phyloP scores from a whole-genome alignment of 2,797 vertebrate genomes.

The Pseudochirops corinnae region DNA sequence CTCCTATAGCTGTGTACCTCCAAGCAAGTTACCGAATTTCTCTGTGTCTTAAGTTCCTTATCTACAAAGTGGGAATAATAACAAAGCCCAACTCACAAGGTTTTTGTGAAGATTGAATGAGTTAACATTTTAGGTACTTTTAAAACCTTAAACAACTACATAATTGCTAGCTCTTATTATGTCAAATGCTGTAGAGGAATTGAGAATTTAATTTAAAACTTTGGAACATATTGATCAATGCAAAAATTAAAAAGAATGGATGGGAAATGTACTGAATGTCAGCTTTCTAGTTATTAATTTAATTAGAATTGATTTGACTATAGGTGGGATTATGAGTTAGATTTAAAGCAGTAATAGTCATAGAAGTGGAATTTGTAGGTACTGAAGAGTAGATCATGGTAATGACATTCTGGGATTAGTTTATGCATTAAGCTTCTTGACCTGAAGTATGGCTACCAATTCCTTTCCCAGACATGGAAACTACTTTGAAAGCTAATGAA shows the following conservation, averaged over 20 bases:
- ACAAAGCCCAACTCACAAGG: background rate
- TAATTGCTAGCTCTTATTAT: background rate
- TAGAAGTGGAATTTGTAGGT: background rate
- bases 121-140: background rate
- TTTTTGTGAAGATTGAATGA: background rate
- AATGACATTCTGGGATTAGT: background rate
- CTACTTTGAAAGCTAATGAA: background rate
- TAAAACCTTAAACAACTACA: background rate
- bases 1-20: background rate
- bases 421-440: background rate
- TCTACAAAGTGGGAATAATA: slow-evolving; percentile 56
- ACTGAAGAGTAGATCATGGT: background rate
- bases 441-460: background rate
- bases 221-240: background rate
- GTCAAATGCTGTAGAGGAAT: background rate
- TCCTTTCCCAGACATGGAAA: background rate
- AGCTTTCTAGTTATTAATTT: background rate
- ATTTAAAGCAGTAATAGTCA: background rate
- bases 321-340: background rate
- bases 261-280: background rate
- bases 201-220: background rate
- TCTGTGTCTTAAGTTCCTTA: slow-evolving; percentile 20
- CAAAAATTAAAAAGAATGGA: background rate
- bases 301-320: background rate
- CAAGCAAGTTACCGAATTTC: slow-evolving; percentile 57